Evolutionary conservation across 2,888 invertebrate species (phyloP), one percentile per base, ranked within the genome.

Genomic region (Mactromeris polynyma): DNA sequence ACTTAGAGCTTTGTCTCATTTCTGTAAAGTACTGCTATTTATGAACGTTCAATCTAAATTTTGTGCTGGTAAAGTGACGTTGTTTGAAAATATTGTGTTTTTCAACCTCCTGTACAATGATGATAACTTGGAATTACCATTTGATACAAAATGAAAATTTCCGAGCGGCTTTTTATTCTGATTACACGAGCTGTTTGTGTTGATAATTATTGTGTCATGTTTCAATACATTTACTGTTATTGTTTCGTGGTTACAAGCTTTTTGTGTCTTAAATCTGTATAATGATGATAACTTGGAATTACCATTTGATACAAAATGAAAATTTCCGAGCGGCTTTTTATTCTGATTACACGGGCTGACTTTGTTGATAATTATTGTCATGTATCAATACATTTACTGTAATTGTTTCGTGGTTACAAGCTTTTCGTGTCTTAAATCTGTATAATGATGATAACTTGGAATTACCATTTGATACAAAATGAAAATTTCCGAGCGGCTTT

Each of bases 251-350:
- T 42, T 3, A 19, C 6, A 77, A 77, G 17, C 3, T 77, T 7
- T 77, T 33, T 77, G 4, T 31, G 3, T 4, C 7, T 77, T 11
- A 31, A 31, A 77, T 31, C 17, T 33, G 11, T 77, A 51, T 33
- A 33, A 77, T 86, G 89, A 89, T 89, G 89, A 86, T 81, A 84
- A 80, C 78, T 84, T 89, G 83, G 86, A 89, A 89, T 89, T 89
- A 89, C 89, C 89, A 80, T 89, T 89, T 89, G 86, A 89, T 86
- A 40, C 2, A 51, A 33, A 78, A 33, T 21, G 77, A 79, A 89
- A 89, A 83, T 78, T 81, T 73, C 73, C 33, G 77, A 40, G 89
- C 89, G 86, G 84, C 86, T 86, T 64, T 85, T 85, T 40, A 58
- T 58, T 87, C 87, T 87, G 87, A 87, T 36, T 86, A 42, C 4